Base-by-base conservation (phyloP, 1,140 invertebrate species). In the Caenorhabditis tropicalis region DNA sequence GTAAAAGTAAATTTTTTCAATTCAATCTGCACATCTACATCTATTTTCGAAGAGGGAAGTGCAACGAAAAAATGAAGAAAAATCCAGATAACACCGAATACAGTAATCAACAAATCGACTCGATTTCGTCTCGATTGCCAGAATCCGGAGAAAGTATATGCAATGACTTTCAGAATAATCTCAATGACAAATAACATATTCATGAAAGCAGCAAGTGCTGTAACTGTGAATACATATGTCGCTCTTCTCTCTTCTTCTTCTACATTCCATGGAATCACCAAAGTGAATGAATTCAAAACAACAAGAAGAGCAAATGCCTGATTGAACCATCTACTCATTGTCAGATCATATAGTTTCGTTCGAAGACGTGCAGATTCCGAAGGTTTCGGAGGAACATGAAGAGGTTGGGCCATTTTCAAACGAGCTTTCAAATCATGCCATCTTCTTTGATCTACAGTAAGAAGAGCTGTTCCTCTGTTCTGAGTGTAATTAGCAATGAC, bases 401-500 rank as follows among this genome's bases (percentile, higher is more conserved):
- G 92, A 0, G 98, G 98, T 92, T 99, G 98, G 31, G 98, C 98
- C 90, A 99, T 98, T 93, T 99, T 99, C 91, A 99, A 93, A 92
- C 98, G 94, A 90, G 99, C 99, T 91, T 99, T 99, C 84, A 99
- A 93, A 91, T 99, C 98, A 92, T 98, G 97, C 98, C 98, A 99
- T 92, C 98, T 93, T 91, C 98, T 94, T 92, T 99, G 98, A 92
- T 99, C 98, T 7, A 99, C 98, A 39, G 98, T 99, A 6, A 99
- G 92, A 49, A 99, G 92, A 21, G 98, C 98, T 3, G 98, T 99
- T n/a, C 98, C 98, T 93, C 99, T 98, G 91, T 99, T 99, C 92
- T 99, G 97, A 31, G 96, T 98, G 92, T 99, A 99, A 93, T 99
- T 99, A 6, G 98, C 98, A 92, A 99, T 99, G 5, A 99, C 98